Evolutionary conservation across 2,888 invertebrate species (phyloP).

Genomic region (Drosophila pseudotalamancana): DNA sequence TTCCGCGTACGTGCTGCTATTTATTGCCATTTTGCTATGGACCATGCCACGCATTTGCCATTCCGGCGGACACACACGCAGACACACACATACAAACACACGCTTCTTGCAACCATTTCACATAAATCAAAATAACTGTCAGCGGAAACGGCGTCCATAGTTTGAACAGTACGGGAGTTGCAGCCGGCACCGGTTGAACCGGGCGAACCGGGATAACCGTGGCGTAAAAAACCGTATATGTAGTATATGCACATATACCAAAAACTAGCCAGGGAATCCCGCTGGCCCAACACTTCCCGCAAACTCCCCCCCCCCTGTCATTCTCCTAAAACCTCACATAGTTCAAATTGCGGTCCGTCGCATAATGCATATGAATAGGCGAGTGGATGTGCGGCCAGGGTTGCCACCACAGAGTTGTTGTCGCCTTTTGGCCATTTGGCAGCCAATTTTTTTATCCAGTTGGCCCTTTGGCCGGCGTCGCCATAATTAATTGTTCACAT

Average conservation of each 20-base stretch:
- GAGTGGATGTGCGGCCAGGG: constrained; percentile 13
- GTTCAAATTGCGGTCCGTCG: constrained; percentile 54
- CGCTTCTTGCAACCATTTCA: constrained; percentile 51
- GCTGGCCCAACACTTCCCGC: background rate
- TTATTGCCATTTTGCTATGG: constrained; percentile 70
- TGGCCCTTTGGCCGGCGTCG: constrained; percentile 49
- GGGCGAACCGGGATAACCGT: constrained; percentile 2
- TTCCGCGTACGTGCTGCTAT: constrained; percentile 49
- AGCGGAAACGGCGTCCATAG: constrained; percentile 79
- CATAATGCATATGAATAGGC: constrained; percentile 44
- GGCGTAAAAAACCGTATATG: constrained; percentile 12
- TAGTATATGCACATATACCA: constrained; percentile 15
- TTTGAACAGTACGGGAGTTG: constrained; percentile 53
- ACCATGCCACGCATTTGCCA: constrained; percentile 54
- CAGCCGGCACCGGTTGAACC: constrained; percentile 9
- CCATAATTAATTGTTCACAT: constrained; percentile 71
- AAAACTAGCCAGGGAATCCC: constrained; percentile 54
- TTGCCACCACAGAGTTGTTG: constrained; percentile 35
- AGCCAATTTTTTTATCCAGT: too few relatives aligned
- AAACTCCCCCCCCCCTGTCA: background rate
- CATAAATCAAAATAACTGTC: constrained; percentile 81
- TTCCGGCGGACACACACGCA: constrained; percentile 11
- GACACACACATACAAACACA: background rate
- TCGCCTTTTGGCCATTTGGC: constrained; percentile 54
- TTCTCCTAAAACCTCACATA: constrained; percentile 1